Percentiles rank a stretch among this genome's conserved stretches.
phyloP scores from a whole-genome alignment of 2,113 vertebrate genomes.

The Corythornis vintsioides region DNA sequence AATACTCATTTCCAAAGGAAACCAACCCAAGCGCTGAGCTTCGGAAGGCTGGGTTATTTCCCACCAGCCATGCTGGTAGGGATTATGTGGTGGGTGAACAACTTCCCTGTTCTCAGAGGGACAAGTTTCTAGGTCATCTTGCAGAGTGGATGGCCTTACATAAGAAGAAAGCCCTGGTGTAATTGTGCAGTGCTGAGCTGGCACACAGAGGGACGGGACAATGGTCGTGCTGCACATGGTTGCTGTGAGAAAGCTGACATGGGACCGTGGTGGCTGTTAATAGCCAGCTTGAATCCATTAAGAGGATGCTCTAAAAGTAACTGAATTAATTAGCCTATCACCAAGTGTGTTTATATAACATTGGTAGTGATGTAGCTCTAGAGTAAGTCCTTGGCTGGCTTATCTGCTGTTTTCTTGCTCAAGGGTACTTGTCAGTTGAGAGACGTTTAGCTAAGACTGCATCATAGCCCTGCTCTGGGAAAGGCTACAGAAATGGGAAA shows the following conservation, averaged over 20 bases:
- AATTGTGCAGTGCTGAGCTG: not conserved
- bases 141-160: not conserved
- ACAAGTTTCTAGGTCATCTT: not conserved
- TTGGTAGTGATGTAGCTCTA: not conserved
- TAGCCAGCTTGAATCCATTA: not conserved
- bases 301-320: not conserved
- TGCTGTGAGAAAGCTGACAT: not conserved
- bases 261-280: not conserved
- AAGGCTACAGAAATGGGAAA: not conserved
- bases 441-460: not conserved
- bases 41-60: not conserved
- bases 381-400: not conserved
- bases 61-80: not conserved
- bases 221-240: not conserved
- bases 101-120: not conserved
- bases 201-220: not conserved
- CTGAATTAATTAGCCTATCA: conserved; percentile 13
- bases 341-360: not conserved
- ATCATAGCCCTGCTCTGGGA: not conserved
- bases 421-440: not conserved
- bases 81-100: not conserved
- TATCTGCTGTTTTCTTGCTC: not conserved
- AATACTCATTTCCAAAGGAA: not conserved
- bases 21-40: not conserved
- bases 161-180: not conserved